Percentiles rank a stretch among this genome's conserved stretches.
phyloP scores from a whole-genome alignment of 2,797 vertebrate species.

The Anguilla megastoma region DNA sequence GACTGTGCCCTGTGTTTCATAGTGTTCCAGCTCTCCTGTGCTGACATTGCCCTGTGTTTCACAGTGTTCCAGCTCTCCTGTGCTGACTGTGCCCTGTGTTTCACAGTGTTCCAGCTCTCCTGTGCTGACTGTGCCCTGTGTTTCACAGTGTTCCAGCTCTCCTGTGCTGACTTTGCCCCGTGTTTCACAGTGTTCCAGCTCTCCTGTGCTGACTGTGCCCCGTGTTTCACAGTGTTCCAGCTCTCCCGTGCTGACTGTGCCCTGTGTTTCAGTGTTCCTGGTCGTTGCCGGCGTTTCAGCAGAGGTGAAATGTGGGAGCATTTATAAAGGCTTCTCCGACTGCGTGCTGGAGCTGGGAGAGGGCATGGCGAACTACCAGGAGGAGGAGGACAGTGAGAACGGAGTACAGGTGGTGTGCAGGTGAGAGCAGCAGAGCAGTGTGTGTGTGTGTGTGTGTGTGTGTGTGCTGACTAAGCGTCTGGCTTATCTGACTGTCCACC shows the following conservation, averaged over 20 bases:
- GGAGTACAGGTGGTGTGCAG: slow-evolving; percentile 68
- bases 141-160: too few relatives aligned
- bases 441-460: background rate
- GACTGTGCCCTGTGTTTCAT: too few relatives aligned
- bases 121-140: too few relatives aligned
- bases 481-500: background rate
- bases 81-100: too few relatives aligned
- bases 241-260: background rate
- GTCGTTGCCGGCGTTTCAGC: slow-evolving; percentile 53
- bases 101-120: too few relatives aligned
- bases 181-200: too few relatives aligned
- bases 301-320: slow-evolving; percentile 67
- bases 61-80: too few relatives aligned
- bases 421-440: slow-evolving; percentile 53
- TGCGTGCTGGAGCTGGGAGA: slow-evolving; percentile 74
- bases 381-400: slow-evolving; percentile 65
- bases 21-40: too few relatives aligned
- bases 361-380: slow-evolving; percentile 74
- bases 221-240: background rate
- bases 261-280: slow-evolving; percentile 59
- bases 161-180: too few relatives aligned
- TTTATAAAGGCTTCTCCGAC: slow-evolving; percentile 75
- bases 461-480: background rate
- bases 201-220: too few relatives aligned
- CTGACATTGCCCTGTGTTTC: too few relatives aligned